These are phyloP conservation scores for Himantopus leucocephalus DNA, from an alignment of 2,113 vertebrate species.

Conservation along the genomic window DNA sequence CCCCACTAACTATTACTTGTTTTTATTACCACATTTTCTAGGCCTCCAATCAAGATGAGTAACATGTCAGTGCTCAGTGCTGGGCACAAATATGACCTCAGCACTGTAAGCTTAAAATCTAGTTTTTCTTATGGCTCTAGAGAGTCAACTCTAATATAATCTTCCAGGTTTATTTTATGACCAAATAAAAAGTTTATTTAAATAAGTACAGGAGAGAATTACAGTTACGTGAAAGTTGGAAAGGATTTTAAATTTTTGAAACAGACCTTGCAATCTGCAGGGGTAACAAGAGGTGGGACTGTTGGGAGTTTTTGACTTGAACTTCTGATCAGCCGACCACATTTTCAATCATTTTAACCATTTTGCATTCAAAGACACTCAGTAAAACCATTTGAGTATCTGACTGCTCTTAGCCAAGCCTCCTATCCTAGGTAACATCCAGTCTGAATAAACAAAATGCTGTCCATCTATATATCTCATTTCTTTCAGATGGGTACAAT, in stretches of 20 bases:
- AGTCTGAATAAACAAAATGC: background rate
- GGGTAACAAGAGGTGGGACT: background rate
- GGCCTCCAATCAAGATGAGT: background rate
- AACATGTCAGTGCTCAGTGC: background rate
- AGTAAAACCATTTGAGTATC: fast-evolving
- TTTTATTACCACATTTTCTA: background rate
- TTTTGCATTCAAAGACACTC: background rate
- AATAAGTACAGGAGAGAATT: background rate
- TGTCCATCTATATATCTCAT: background rate
- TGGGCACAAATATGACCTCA: background rate
- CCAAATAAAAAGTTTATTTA: background rate
- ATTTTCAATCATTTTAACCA: background rate
- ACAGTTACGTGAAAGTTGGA: background rate
- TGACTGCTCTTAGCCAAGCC: background rate
- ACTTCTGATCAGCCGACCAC: background rate
- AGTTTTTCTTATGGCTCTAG: background rate
- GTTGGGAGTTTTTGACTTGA: background rate
- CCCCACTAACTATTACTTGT: background rate
- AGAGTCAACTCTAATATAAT: background rate
- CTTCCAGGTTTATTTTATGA: background rate
- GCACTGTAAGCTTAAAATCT: background rate
- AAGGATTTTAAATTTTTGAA: background rate
- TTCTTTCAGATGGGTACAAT: background rate
- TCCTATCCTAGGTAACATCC: background rate
- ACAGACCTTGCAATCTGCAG: background rate